A percentile compares a stretch with the other conserved stretches of the same genome.
Evolutionary conservation across 2,797 vertebrate species (phyloP).

Genomic region (Gouania willdenowi): DNA sequence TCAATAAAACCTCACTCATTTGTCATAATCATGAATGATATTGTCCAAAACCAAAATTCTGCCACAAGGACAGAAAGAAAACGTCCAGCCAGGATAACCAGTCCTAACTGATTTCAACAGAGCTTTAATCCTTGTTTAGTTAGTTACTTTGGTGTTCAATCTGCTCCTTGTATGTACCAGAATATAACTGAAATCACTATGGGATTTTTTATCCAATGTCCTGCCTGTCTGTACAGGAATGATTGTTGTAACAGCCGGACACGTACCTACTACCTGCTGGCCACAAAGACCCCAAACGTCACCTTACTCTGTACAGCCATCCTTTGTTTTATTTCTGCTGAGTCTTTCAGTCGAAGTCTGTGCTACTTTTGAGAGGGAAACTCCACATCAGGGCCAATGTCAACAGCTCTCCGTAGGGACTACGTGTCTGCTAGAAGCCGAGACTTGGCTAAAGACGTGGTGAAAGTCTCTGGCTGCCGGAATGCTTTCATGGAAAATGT

Average conservation of each 20-base stretch:
- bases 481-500: constrained; percentile 57
- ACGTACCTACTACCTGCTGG: constrained; percentile 18
- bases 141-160: no score
- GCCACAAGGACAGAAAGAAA: no score
- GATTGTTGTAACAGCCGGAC: constrained; percentile 31
- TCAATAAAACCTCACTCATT: no score
- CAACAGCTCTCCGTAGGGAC: constrained; percentile 42
- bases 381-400: constrained; percentile 48
- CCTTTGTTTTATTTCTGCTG: constrained; percentile 36
- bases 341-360: constrained; percentile 24
- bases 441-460: constrained; percentile 42
- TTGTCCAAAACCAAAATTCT: no score
- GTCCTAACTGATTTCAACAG: no score
- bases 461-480: constrained; percentile 39
- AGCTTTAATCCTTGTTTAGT: no score
- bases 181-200: no score
- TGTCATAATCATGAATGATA: no score
- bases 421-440: constrained; percentile 15
- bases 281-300: constrained; percentile 16
- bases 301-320: constrained; percentile 29
- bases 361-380: constrained; percentile 55
- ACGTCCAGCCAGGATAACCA: no score
- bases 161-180: no score
- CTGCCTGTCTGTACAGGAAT: no score
- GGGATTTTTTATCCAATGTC: no score